Percentiles rank a stretch among this genome's conserved stretches.
Evolutionary conservation across 1,140 invertebrate species (phyloP).

Genomic region (Copidosoma floridanum): DNA sequence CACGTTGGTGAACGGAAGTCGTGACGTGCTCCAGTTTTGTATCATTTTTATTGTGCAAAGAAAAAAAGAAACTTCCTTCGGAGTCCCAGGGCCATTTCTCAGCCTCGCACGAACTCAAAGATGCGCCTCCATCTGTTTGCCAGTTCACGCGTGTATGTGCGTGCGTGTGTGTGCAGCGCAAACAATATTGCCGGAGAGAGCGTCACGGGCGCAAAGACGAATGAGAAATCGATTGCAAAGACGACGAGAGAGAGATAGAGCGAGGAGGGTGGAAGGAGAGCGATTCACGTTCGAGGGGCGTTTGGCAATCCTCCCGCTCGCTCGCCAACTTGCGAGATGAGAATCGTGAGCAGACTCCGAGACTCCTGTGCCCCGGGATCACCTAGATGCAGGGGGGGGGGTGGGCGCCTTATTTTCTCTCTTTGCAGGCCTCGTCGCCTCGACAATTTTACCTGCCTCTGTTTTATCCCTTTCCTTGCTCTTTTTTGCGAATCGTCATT

Average conservation of each 20-base stretch:
- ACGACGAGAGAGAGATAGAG: neutral
- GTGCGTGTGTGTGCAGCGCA: neutral
- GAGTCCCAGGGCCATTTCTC: too few relatives aligned
- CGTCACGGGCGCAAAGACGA: conserved; percentile 30
- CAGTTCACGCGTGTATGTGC: too few relatives aligned
- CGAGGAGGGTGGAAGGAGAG: neutral
- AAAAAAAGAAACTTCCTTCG: too few relatives aligned
- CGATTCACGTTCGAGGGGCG: conserved; percentile 27
- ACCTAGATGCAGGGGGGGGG: conserved; percentile 27
- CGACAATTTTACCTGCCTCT: neutral
- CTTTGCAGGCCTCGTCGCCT: too few relatives aligned
- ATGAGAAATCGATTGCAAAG: conserved; percentile 32
- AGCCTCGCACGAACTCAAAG: too few relatives aligned
- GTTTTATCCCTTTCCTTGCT: neutral
- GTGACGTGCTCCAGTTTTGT: too few relatives aligned
- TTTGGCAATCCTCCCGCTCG: conserved; percentile 33
- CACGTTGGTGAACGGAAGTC: too few relatives aligned
- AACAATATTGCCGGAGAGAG: conserved; percentile 31
- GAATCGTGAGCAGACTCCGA: conserved; percentile 36
- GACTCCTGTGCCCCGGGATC: conserved; percentile 27
- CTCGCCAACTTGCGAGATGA: conserved; percentile 33
- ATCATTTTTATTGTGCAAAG: too few relatives aligned
- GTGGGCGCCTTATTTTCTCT: too few relatives aligned
- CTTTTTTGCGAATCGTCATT: conserved; percentile 14
- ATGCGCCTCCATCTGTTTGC: too few relatives aligned